Conservation (phyloP, 64 coral and sea anemone species). For the Hydrozoanthus tunicans region DNA sequence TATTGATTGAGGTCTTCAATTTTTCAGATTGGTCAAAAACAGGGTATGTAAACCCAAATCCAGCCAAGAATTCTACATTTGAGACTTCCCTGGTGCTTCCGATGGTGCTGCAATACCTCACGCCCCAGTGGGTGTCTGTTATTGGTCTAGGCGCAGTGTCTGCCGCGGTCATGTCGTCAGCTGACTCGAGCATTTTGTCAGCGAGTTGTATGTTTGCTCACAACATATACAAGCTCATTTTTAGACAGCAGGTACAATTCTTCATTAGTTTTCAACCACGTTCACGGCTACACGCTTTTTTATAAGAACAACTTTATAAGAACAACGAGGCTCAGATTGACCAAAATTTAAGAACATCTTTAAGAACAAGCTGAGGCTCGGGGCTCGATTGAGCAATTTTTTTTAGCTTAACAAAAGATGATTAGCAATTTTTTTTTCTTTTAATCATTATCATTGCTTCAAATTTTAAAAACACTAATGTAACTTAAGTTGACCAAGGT, state of each 20-base stretch:
- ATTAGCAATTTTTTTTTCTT: too few relatives aligned
- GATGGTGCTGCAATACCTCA: conserved; percentile 59
- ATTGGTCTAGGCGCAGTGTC: conserved; percentile 63
- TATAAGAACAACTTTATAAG: too few relatives aligned
- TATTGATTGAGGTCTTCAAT: background rate
- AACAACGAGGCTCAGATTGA: too few relatives aligned
- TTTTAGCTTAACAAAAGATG: too few relatives aligned
- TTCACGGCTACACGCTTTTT: background rate
- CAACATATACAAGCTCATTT: conserved; percentile 63
- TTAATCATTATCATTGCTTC: too few relatives aligned
- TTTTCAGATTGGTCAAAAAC: conserved; percentile 73
- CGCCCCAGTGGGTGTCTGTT: conserved; percentile 48
- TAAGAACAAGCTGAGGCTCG: too few relatives aligned
- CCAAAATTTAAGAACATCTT: too few relatives aligned
- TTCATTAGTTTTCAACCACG: background rate
- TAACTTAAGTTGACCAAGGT: background rate
- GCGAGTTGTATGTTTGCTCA: conserved; percentile 54
- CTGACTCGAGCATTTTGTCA: conserved; percentile 54
- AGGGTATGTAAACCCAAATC: conserved; percentile 40
- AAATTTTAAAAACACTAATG: background rate
- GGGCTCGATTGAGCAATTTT: too few relatives aligned
- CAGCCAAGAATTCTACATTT: conserved; percentile 50
- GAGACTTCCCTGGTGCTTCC: conserved; percentile 54
- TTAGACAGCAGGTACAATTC: conserved; percentile 34
- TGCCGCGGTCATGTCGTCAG: conserved; percentile 63